phyloP scores from a whole-genome alignment of 1,140 invertebrate genomes.

The Drosophila busckii region DNA sequence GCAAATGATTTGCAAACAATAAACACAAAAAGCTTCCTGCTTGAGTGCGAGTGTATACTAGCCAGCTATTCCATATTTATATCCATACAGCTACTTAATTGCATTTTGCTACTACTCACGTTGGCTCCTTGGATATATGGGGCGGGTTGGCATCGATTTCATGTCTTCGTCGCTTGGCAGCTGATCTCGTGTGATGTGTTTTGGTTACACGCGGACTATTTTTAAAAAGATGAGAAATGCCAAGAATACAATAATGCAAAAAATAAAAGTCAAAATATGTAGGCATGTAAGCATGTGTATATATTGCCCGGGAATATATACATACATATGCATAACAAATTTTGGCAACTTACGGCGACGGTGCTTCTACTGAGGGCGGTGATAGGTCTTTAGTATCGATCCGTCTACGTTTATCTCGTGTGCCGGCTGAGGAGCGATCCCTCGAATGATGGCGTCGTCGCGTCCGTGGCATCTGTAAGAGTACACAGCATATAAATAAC shows the following conservation, averaged over 20 bases:
- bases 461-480: conserved; percentile 86
- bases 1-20: no score
- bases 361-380: conserved; percentile 60
- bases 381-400: conserved; percentile 79
- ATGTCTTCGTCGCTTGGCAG: conserved; percentile 80
- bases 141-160: conserved; percentile 80
- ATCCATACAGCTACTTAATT: neutral
- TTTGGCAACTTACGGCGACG: conserved; percentile 66
- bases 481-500: conserved; percentile 2
- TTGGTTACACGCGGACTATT: conserved; percentile 68
- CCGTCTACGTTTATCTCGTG: conserved; percentile 81
- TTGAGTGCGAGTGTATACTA: no score
- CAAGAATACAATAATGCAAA: conserved; percentile 26
- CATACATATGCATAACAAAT: neutral
- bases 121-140: conserved; percentile 77
- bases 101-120: conserved; percentile 48
- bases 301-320: no score
- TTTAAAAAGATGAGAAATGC: conserved; percentile 31
- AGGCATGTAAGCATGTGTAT: neutral
- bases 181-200: conserved; percentile 79
- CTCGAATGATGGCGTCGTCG: conserved; percentile 87
- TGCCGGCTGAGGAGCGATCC: conserved; percentile 81
- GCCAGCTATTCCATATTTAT: no score
- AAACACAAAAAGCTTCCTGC: no score
- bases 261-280: conserved; percentile 9